Percentiles rank a stretch among this genome's conserved stretches.
Evolutionary conservation across 2,888 invertebrate species (phyloP).

Genomic region (Bembecia ichneumoniformis): DNA sequence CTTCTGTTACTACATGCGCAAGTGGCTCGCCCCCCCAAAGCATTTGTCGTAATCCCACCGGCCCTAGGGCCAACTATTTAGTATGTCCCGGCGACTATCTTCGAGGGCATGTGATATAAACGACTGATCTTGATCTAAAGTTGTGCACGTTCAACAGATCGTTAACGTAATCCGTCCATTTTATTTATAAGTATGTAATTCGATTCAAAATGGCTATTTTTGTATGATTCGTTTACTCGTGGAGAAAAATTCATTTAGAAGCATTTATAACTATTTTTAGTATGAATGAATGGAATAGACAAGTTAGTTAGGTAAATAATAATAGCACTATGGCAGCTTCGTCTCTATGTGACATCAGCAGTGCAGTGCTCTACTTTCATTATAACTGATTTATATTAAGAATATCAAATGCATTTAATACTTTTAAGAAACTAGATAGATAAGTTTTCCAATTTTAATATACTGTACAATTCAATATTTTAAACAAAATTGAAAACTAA

Average conservation of each 20-base stretch:
- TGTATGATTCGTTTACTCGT: conserved; percentile 6
- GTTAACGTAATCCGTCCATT: not conserved
- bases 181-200: not conserved
- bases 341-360: conserved; percentile 6
- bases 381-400: conserved; percentile 24
- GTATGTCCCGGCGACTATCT: not conserved
- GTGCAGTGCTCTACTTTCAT: conserved; percentile 25
- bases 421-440: conserved; percentile 15
- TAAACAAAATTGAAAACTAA: conserved; percentile 5
- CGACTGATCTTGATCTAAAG: conserved; percentile 46
- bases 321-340: not conserved
- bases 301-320: conserved; percentile 1
- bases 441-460: not conserved
- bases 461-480: conserved; percentile 37
- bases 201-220: not conserved
- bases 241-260: conserved; percentile 59
- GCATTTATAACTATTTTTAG: conserved; percentile 14
- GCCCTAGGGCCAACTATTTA: not conserved
- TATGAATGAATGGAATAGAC: conserved; percentile 3
- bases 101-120: conserved; percentile 53
- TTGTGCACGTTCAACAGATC: conserved; percentile 13
- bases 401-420: conserved; percentile 42
- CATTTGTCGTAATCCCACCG: conserved; percentile 71
- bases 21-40: conserved; percentile 89
- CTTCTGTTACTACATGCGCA: conserved; percentile 94